Percentiles rank a stretch among this genome's conserved stretches.
These are phyloP conservation scores for Cephus spinipes DNA, from an alignment of 2,888 invertebrate genomes.

Conservation along the genomic window DNA sequence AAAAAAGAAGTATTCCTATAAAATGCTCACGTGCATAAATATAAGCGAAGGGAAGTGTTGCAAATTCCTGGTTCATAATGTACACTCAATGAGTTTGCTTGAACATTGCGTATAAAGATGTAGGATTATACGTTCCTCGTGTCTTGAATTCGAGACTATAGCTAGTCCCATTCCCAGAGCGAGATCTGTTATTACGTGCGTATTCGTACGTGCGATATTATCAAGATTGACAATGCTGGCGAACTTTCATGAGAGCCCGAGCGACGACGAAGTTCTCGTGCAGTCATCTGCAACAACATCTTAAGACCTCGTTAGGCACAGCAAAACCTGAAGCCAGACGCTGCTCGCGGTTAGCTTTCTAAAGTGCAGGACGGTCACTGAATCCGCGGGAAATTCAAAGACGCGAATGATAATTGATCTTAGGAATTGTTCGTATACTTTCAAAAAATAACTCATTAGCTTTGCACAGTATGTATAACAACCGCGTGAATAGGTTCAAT, in stretches of 20 bases:
- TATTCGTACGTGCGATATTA: conserved; percentile 30
- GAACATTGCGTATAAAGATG: background rate
- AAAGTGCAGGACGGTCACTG: background rate
- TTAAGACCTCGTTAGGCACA: background rate
- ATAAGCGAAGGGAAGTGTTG: background rate
- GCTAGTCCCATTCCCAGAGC: conserved; percentile 42
- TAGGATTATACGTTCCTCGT: background rate
- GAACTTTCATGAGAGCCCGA: conserved; percentile 36
- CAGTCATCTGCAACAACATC: background rate
- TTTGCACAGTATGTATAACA: background rate
- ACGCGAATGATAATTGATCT: background rate
- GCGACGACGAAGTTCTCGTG: background rate
- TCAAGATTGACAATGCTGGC: conserved; percentile 41
- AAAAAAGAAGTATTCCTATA: background rate
- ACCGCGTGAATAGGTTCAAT: background rate
- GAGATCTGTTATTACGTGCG: conserved; percentile 39
- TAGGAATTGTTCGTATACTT: background rate
- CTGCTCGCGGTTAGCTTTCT: background rate
- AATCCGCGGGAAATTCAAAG: background rate
- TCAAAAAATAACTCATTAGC: background rate
- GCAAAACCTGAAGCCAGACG: background rate
- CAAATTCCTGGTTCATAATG: background rate
- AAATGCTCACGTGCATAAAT: background rate
- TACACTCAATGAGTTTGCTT: background rate
- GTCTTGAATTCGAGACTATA: conserved; percentile 24